Evolutionary conservation across 2,113 vertebrate genomes (phyloP), one percentile per base, ranked within the genome.

Genomic region (Cryptomyrus ogoouensis): DNA sequence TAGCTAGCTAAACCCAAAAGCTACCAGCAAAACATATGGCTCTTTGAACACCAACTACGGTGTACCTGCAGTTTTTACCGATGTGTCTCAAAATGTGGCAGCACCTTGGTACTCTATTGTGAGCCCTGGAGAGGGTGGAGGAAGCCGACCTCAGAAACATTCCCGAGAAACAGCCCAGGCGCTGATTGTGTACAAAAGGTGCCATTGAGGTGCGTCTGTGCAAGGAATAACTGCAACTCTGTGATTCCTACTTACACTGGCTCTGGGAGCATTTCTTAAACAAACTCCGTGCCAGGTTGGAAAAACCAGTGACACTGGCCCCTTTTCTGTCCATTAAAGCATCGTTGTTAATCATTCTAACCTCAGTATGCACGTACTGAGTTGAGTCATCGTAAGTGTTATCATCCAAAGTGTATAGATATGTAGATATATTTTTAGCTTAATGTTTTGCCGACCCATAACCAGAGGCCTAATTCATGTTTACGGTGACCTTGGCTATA

Each of bases 161-260:
- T 90, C 91, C 90, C 88, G 85, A 92, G 74, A 90, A 89, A 87
- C 84, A 91, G 90, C 88, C 92, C 84, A 91, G n/a, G 35, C 88
- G 92, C 46, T 42, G 46, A 88, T 91, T 62, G 52, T 47, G 89
- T 89, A 95, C 93, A 94, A 94, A 94, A 94, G 93, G 91, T 92
- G 92, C 92, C 92, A 95, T 95, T 95, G 94, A 95, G 93, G 91
- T 31, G 74, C 17, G 24, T 53, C 56, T 24, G 31, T 53, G 90
- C 90, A 89, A 90, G 92, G n/a, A 88, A 93, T 95, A 92, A 94
- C 91, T 94, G 92, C 91, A 83, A 93, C 93, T 91, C 94, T 94
- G 92, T 94, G 91, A 89, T 90, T 44, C 87, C 62, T 89, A 91
- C 86, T 88, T 91, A 89, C 35, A 87, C 86, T 89, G 91, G 91